Conservation (phyloP, 2,113 vertebrate species). For the Ochotona princeps region DNA sequence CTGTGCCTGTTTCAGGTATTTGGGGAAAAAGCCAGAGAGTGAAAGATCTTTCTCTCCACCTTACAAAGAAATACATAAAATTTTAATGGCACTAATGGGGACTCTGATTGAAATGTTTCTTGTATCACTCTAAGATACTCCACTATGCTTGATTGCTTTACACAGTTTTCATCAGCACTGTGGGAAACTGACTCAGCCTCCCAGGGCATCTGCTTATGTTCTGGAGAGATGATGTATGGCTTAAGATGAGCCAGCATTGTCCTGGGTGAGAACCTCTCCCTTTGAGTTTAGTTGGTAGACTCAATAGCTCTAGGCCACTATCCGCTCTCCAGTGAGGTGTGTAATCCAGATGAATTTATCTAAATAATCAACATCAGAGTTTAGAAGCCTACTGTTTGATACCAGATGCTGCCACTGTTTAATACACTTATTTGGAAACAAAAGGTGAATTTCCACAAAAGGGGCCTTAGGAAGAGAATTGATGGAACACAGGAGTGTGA, state of each 20-base stretch:
- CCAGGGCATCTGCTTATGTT: not conserved
- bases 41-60: too few species aligned
- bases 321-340: not conserved
- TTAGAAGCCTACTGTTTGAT: not conserved
- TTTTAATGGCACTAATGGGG: not conserved
- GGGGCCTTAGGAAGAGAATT: not conserved
- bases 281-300: not conserved
- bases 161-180: not conserved
- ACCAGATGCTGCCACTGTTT: not conserved
- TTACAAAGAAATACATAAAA: too few species aligned
- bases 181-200: not conserved
- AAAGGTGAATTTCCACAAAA: not conserved
- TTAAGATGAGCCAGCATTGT: not conserved
- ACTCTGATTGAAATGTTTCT: not conserved
- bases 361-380: not conserved
- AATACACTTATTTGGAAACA: not conserved
- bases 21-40: too few species aligned
- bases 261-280: not conserved
- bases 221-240: not conserved
- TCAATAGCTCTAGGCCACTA: not conserved
- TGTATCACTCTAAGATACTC: not conserved
- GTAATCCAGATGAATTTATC: not conserved
- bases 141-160: not conserved
- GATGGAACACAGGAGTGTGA: rapidly evolving
- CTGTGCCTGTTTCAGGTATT: too few species aligned